Base-by-base conservation (phyloP, 1,140 invertebrate species). In the Eriosoma lanigerum region DNA sequence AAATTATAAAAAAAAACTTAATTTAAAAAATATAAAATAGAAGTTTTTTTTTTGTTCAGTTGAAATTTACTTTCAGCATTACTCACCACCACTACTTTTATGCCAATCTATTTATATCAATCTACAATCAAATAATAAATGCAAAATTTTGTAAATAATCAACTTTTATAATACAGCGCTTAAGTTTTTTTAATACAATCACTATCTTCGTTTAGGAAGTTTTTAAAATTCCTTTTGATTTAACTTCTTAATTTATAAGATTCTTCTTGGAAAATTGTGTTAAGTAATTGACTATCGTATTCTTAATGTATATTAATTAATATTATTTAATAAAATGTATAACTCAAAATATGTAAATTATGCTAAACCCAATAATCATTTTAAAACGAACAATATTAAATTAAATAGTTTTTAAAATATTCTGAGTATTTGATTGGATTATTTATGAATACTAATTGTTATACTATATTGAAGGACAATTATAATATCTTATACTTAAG, bases 1-100 rank as follows among this genome's bases (percentile, higher is more conserved):
- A 38, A 64, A 38, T 44, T 17, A 44, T 66, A 66, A 66, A 44
- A 10, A n/a, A 66, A 66, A 66, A 44, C 64, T 21, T 66, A 32
- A 64, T 32, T 64, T 24, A 68, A 68, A 24, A 21, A 15, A 1
- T 68, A 66, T 68, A 68, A 58, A 3, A 26, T 58, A 46, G 13
- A 46, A 68, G 21, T 48, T 48, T 15, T 17, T 38, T 24, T 48
- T 15, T 17, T 38, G 15, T 15, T 68, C 13, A 3, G 38, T 68
- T 6, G 15, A 48, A 48, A 46, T 68, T 68, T 48, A 19, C 13
- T 48, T 68, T 68, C 38, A 17, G 15, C 1, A 17, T 24, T 26
- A 48, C 8, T 38, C 32, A 8, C 32, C 32, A 38, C 21, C 21
- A 68, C 38, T 68, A 38, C 32, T 38, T 38, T 38, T 38, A 38